These are phyloP conservation scores for Cichladusa arquata DNA, from an alignment of 2,113 vertebrate genomes.

Conservation along the genomic window DNA sequence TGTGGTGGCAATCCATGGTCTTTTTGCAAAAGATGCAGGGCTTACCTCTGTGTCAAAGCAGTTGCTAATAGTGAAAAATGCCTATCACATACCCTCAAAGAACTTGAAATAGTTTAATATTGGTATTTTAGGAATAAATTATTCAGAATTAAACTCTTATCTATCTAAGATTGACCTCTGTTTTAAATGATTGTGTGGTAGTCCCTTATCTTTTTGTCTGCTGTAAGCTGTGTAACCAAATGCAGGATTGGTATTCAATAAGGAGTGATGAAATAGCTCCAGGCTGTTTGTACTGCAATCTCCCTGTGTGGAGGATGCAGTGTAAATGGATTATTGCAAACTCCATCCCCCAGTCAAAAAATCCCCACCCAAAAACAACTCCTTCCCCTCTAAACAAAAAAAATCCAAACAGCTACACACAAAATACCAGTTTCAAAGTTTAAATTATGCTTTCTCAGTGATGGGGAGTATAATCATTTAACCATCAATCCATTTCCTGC, in stretches of 20 bases:
- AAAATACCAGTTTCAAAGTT: neutral
- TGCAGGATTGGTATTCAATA: neutral
- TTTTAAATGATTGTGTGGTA: neutral
- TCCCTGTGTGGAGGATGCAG: neutral
- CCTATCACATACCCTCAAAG: neutral
- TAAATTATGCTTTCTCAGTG: neutral
- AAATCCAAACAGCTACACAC: neutral
- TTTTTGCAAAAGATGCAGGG: neutral
- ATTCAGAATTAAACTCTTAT: neutral
- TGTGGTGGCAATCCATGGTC: neutral
- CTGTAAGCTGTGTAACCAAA: neutral
- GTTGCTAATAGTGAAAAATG: neutral
- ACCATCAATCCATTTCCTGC: neutral
- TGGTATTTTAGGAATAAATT: neutral
- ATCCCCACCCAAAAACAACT: rapidly evolving
- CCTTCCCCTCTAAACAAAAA: neutral
- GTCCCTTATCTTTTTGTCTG: neutral
- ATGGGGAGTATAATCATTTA: neutral
- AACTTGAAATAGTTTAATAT: neutral
- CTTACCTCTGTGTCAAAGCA: neutral
- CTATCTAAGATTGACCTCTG: neutral
- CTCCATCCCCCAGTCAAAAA: neutral
- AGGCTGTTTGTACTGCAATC: neutral
- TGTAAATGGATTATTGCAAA: neutral
- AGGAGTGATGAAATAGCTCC: neutral